These are phyloP conservation scores for Apodemus sylvaticus DNA, from an alignment of 2,113 vertebrate genomes.

Conservation along the genomic window DNA sequence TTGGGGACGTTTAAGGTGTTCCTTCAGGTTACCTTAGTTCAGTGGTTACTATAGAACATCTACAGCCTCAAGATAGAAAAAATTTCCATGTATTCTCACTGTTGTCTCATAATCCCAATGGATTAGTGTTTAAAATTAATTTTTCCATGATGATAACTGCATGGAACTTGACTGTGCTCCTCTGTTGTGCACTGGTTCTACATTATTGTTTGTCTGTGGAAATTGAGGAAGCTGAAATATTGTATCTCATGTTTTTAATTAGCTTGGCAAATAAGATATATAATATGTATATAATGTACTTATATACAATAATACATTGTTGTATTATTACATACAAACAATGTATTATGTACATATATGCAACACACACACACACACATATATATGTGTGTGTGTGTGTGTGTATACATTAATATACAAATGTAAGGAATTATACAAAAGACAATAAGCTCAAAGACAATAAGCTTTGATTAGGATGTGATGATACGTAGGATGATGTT, in stretches of 20 bases:
- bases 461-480: background rate
- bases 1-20: accelerated
- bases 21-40: background rate
- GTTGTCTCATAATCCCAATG: background rate
- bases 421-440: background rate
- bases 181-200: background rate
- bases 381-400: too few species aligned
- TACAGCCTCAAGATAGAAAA: accelerated
- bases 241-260: background rate
- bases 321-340: too few species aligned
- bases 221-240: background rate
- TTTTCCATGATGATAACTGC: background rate
- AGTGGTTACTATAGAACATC: background rate
- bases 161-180: background rate
- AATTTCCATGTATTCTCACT: background rate
- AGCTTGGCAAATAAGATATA: background rate
- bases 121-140: background rate
- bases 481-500: background rate
- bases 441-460: too few species aligned
- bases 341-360: too few species aligned
- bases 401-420: background rate
- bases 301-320: background rate
- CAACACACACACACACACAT: too few species aligned
- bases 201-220: background rate
- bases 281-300: background rate